These are phyloP conservation scores for Danaus plexippus DNA, from an alignment of 1,140 invertebrate species.

Conservation along the genomic window DNA sequence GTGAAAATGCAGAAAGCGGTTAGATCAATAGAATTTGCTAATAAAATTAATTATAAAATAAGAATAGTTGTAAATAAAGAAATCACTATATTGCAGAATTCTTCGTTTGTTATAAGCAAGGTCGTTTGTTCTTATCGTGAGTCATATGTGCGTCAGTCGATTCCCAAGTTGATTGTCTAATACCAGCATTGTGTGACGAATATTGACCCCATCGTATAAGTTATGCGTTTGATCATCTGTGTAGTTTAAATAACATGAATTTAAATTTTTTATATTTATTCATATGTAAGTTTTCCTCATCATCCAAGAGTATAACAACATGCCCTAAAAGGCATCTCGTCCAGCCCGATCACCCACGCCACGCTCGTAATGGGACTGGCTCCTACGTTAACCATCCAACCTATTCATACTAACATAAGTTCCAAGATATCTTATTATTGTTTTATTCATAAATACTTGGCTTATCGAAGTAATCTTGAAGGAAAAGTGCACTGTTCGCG, in stretches of 20 bases:
- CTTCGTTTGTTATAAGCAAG: no score
- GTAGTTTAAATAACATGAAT: neutral
- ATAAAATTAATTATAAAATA: no score
- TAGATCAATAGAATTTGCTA: no score
- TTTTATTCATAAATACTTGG: no score
- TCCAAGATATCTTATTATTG: no score
- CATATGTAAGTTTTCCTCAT: conserved; percentile 40
- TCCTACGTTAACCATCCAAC: conserved; percentile 17
- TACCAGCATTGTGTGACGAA: conserved; percentile 38
- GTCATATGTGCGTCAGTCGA: conserved; percentile 43
- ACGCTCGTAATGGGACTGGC: conserved; percentile 25
- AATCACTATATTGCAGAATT: conserved; percentile 21
- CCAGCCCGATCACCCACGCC: conserved; percentile 45
- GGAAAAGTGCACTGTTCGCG: no score
- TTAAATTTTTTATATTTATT: neutral
- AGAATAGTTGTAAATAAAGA: conserved; percentile 17
- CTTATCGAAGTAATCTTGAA: no score
- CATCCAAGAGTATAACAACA: conserved; percentile 45
- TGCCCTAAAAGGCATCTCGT: conserved; percentile 59
- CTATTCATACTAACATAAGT: conserved; percentile 1
- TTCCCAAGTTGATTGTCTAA: conserved; percentile 31
- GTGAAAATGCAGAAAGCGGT: no score
- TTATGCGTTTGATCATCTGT: no score
- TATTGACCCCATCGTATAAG: conserved; percentile 34
- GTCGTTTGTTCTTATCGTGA: conserved; percentile 28